Base-by-base conservation (phyloP, 2,113 vertebrate species). In the Nipponia nippon region DNA sequence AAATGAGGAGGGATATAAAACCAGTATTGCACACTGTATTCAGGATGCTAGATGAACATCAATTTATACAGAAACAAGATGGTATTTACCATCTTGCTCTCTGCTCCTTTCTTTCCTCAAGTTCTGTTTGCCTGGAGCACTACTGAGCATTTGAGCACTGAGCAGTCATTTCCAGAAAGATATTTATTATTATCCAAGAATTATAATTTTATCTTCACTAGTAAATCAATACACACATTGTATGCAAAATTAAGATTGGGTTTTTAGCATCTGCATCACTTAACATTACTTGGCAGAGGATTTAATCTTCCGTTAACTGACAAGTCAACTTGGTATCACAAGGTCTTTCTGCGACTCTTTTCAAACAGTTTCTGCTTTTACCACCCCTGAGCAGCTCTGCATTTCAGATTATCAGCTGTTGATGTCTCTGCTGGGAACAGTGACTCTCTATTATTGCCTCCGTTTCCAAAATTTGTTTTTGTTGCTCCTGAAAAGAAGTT, bases 11-110 rank as follows among this genome's bases (percentile, higher is more conserved):
- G 19, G 17, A 78, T 26, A 71, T 18, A 13, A 94, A 89, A 83
- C 19, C 42, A 67, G 55, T 34, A 89, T 3, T 42, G 42, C 42
- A 85, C 14, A 15, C 27, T 29, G 42, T 53, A 70, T n/a, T 78
- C 26, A 27, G 6, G 9, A 84, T 50, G 38, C 10, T 2, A 82
- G 2, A 91, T 0, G 0, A 87, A 81, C 11, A 29, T 5, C 29
- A 71, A 75, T 42, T 87, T 59, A 63, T n/a, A 75, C 16, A 78
- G 36, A 87, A 91, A 78, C 36, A 86, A 72, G 69, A 69, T 4
- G 7, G 13, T 42, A 55, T 61, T 65, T 65, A 71, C 38, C 42
- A 56, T 29, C 27, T 75, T 78, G 46, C 42, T 65, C 34, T 82
- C 44, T 46, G 36, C 10, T 81, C 63, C 11, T 66, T 63, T 75